Evolutionary conservation across 2,797 vertebrate species (phyloP).

Genomic region (Sternarchorhynchus goeldii): DNA sequence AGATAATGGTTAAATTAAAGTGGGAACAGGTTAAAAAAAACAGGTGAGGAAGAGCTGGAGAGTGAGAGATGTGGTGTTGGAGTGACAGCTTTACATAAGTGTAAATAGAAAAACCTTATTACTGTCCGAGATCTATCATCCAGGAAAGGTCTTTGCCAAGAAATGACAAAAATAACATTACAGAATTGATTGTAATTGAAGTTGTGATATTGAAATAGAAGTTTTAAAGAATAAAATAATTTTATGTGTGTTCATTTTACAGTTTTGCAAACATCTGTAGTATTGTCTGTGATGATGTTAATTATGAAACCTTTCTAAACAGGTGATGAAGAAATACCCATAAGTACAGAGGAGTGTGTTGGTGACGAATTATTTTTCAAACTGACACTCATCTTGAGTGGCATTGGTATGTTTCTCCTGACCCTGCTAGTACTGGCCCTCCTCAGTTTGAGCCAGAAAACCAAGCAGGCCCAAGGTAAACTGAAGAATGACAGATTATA

Average conservation of each 20-base stretch:
- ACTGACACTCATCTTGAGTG: slow-evolving; percentile 13
- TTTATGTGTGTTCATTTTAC: background rate
- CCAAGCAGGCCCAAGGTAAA: slow-evolving; percentile 12
- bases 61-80: too few relatives aligned
- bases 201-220: too few relatives aligned
- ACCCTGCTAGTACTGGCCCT: background rate
- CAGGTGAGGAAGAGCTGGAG: too few relatives aligned
- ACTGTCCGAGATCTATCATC: too few relatives aligned
- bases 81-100: too few relatives aligned
- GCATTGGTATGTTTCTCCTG: background rate
- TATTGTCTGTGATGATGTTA: background rate
- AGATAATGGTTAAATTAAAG: too few relatives aligned
- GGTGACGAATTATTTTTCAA: background rate
- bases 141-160: too few relatives aligned
- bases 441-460: slow-evolving; percentile 6
- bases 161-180: too few relatives aligned
- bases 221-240: too few relatives aligned
- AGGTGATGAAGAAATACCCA: background rate
- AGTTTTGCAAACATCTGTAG: background rate
- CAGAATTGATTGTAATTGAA: too few relatives aligned
- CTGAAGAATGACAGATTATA: background rate
- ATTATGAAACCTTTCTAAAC: background rate
- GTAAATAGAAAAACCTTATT: too few relatives aligned
- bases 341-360: background rate
- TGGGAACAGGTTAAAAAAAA: too few relatives aligned